phyloP scores from a whole-genome alignment of 1,140 invertebrate species.

The Frieseomelitta varia region DNA sequence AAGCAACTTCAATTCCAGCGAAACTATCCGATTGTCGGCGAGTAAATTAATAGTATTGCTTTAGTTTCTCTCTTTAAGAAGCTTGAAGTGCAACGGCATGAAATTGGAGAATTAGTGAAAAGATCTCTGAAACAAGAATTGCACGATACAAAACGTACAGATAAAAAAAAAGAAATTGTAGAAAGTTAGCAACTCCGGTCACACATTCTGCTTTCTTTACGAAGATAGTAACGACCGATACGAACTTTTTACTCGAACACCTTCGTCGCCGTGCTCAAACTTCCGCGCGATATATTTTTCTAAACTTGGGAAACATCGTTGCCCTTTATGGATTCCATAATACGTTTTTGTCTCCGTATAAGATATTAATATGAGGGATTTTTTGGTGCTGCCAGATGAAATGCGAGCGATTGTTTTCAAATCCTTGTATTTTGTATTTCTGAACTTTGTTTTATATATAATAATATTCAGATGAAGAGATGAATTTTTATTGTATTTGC shows the following conservation, averaged over 20 bases:
- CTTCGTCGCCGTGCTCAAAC: slow-evolving; percentile 15
- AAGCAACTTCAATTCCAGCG: too few relatives aligned
- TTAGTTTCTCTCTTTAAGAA: background rate
- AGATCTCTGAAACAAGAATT: background rate
- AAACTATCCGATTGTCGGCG: background rate
- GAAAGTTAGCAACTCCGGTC: background rate
- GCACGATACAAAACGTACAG: background rate
- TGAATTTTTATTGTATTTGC: background rate
- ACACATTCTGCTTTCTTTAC: slow-evolving; percentile 18
- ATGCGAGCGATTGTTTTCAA: background rate
- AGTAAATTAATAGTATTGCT: background rate
- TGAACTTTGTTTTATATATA: background rate
- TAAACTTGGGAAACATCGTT: background rate
- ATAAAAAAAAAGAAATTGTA: background rate
- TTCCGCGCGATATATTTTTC: slow-evolving; percentile 30
- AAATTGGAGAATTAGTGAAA: background rate
- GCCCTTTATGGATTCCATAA: slow-evolving; percentile 13
- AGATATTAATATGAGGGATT: background rate
- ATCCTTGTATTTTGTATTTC: background rate
- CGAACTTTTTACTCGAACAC: slow-evolving; percentile 33
- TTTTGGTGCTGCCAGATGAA: background rate
- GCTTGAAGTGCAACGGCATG: too few relatives aligned
- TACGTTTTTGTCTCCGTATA: background rate
- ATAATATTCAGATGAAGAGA: background rate
- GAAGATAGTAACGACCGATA: slow-evolving; percentile 15